These are phyloP conservation scores for Polyommatus icarus DNA, from an alignment of 2,888 invertebrate species.

Conservation along the genomic window DNA sequence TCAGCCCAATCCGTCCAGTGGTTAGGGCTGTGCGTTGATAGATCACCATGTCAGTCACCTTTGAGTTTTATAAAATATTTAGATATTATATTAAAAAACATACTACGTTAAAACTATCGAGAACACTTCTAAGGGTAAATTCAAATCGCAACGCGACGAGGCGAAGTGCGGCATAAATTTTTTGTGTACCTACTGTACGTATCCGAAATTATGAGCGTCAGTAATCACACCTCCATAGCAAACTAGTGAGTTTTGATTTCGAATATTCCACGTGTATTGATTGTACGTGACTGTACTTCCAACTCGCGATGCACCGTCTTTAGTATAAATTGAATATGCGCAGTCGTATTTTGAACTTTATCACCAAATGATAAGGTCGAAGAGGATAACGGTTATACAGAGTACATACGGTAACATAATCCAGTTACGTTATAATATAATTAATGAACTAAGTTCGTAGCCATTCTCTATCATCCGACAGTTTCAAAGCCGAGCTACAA, in stretches of 20 bases:
- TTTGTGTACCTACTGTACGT: background rate
- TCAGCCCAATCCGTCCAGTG: too few species aligned
- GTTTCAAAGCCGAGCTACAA: slow-evolving; percentile 15
- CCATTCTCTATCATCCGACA: slow-evolving; percentile 3
- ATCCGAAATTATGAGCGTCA: slow-evolving; percentile 54
- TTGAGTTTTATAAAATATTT: too few species aligned
- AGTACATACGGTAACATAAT: background rate
- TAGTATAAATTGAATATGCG: background rate
- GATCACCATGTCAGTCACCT: too few species aligned
- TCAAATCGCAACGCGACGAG: too few species aligned
- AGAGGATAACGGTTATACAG: slow-evolving; percentile 41
- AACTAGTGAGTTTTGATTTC: slow-evolving; percentile 46
- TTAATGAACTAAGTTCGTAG: slow-evolving; percentile 4
- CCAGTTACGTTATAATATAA: slow-evolving; percentile 9
- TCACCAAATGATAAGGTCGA: background rate
- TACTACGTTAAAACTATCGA: too few species aligned
- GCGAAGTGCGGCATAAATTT: too few species aligned
- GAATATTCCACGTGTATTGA: slow-evolving; percentile 41
- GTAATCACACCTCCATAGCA: slow-evolving; percentile 58
- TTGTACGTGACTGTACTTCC: slow-evolving; percentile 45
- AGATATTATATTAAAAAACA: too few species aligned
- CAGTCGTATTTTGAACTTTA: background rate
- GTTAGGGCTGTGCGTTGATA: too few species aligned
- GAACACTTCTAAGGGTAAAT: too few species aligned
- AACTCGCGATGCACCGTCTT: slow-evolving; percentile 62